Conservation (phyloP, 2,113 vertebrate genomes). For the Neolamprologus kungweensis region DNA sequence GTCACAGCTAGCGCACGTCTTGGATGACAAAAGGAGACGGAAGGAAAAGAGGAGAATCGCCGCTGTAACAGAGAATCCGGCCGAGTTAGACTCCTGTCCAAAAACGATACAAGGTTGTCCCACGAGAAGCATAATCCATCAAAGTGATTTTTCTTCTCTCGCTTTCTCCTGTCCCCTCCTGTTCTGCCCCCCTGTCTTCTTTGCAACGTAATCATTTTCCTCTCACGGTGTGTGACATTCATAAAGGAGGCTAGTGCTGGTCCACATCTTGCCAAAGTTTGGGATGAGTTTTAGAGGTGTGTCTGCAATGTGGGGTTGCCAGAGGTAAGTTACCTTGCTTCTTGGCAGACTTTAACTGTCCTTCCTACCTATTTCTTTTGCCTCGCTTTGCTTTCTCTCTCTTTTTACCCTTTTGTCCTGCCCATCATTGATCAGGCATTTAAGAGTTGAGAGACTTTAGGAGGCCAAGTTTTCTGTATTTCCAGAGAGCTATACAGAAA, state of each 20-base stretch:
- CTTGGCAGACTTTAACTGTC: background rate
- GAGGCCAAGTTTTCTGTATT: background rate
- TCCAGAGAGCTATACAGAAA: background rate
- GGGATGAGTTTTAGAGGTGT: conserved; percentile 45
- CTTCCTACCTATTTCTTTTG: background rate
- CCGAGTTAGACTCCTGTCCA: conserved; percentile 64
- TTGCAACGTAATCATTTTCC: conserved; percentile 78
- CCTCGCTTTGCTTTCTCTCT: background rate
- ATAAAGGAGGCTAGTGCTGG: conserved; percentile 67
- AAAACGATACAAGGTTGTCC: conserved; percentile 78
- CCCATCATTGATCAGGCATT: background rate
- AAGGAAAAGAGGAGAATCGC: conserved; percentile 11
- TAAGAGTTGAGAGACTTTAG: background rate
- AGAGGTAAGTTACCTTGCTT: conserved; percentile 31
- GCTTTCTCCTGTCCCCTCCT: conserved; percentile 28
- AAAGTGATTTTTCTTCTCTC: conserved; percentile 67
- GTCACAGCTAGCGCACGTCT: conserved; percentile 42
- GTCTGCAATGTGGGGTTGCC: conserved; percentile 25
- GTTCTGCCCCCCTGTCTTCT: conserved; percentile 59
- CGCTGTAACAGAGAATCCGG: conserved; percentile 38
- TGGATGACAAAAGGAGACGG: conserved; percentile 47
- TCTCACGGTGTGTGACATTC: conserved; percentile 75
- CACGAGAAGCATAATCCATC: conserved; percentile 73
- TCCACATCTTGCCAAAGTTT: conserved; percentile 61
- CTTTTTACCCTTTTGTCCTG: background rate